phyloP scores from a whole-genome alignment of 2,888 invertebrate species.

The Agrotis puta region DNA sequence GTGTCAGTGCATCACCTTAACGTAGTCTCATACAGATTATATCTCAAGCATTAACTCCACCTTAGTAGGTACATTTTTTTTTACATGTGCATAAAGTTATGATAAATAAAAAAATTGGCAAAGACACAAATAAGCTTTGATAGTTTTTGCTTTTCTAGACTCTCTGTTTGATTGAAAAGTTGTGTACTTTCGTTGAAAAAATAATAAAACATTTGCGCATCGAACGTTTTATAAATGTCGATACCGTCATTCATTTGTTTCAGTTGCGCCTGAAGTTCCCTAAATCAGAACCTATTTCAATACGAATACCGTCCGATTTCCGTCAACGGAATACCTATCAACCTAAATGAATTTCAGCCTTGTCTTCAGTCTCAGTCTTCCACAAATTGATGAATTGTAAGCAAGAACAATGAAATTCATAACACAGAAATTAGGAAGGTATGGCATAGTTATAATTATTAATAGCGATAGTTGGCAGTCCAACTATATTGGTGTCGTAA shows the following conservation, averaged over 20 bases:
- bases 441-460: constrained; percentile 51
- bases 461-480: constrained; percentile 62
- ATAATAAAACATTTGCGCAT: too few species aligned
- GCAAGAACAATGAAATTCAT: constrained; percentile 38
- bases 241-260: constrained; percentile 2
- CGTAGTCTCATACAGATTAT: too few species aligned
- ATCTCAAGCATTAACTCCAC: too few species aligned
- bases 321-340: constrained; percentile 8
- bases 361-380: constrained; percentile 12
- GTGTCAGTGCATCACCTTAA: too few species aligned
- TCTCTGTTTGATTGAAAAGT: too few species aligned
- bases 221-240: neutral
- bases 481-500: constrained; percentile 73
- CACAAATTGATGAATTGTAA: constrained; percentile 55
- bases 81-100: too few species aligned
- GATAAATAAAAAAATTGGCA: too few species aligned
- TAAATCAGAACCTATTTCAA: constrained; percentile 2
- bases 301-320: neutral
- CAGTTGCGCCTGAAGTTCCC: neutral
- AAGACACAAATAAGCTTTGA: too few species aligned
- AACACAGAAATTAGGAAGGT: constrained; percentile 48
- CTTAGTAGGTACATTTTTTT: too few species aligned
- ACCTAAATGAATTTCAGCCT: constrained; percentile 20
- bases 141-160: too few species aligned
- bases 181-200: neutral